phyloP scores from a whole-genome alignment of 2,797 vertebrate species.

The Halcyon chelicuti region DNA sequence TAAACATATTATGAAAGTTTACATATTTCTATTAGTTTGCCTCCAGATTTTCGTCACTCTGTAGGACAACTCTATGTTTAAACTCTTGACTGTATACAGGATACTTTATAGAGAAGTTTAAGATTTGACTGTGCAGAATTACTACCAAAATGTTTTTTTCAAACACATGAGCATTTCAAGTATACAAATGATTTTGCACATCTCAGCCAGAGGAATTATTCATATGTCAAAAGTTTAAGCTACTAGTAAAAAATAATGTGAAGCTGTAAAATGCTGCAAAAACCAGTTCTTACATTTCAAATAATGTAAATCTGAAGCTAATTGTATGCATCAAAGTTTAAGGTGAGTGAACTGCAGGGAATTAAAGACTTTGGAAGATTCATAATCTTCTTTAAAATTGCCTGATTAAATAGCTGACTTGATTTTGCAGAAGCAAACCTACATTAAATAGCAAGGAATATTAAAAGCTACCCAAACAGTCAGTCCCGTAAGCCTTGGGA shows the following conservation, averaged over 20 bases:
- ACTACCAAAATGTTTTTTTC: background rate
- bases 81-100: background rate
- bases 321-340: background rate
- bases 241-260: background rate
- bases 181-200: conserved; percentile 23
- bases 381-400: background rate
- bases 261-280: background rate
- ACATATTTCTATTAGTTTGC: conserved; percentile 33
- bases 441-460: background rate
- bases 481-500: background rate
- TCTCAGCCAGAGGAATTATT: conserved; percentile 15
- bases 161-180: background rate
- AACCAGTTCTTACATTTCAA: background rate
- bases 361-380: background rate
- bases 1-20: conserved; percentile 38
- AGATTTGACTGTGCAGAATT: background rate
- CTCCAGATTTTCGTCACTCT: conserved; percentile 17
- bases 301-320: background rate
- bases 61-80: conserved; percentile 40
- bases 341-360: background rate
- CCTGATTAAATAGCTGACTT: background rate
- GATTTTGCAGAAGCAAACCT: background rate
- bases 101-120: background rate
- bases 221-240: conserved; percentile 31
- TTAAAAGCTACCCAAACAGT: background rate